phyloP scores from a whole-genome alignment of 2,113 vertebrate species.

The Bujurquina vittata region DNA sequence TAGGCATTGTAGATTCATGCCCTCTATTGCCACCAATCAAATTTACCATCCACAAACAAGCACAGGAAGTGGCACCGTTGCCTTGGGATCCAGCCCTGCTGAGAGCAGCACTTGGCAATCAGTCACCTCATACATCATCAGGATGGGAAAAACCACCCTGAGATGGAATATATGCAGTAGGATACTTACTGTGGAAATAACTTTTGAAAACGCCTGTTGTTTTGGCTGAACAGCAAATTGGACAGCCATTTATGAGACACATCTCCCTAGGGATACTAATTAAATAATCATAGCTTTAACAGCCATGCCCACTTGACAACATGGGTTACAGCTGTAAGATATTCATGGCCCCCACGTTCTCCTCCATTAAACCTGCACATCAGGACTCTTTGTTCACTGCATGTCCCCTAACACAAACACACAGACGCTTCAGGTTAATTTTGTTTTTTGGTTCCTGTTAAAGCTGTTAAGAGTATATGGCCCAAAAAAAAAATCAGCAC shows the following conservation, averaged over 20 bases:
- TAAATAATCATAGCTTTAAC: constrained; percentile 3
- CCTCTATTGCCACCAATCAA: background rate
- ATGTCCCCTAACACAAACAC: background rate
- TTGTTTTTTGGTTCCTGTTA: background rate
- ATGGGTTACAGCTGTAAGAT: background rate
- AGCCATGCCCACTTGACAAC: background rate
- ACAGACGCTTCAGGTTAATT: background rate
- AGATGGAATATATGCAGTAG: background rate
- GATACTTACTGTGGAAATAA: background rate
- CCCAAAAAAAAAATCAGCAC: too few species aligned
- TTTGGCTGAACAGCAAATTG: background rate
- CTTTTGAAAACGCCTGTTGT: constrained; percentile 2
- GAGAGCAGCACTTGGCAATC: constrained; percentile 54
- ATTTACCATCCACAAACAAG: constrained; percentile 29
- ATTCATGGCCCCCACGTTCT: background rate
- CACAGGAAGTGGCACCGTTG: constrained; percentile 25
- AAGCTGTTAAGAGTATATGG: background rate
- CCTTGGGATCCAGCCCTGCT: constrained; percentile 23
- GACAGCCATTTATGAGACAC: background rate
- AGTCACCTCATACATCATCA: constrained; percentile 16
- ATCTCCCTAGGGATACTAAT: background rate
- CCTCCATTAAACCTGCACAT: background rate
- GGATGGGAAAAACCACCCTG: constrained; percentile 14
- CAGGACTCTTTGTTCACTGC: background rate
- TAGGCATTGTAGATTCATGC: background rate